Evolutionary conservation across 1,140 invertebrate species (phyloP).

Genomic region (Drosophila subpulchrella): DNA sequence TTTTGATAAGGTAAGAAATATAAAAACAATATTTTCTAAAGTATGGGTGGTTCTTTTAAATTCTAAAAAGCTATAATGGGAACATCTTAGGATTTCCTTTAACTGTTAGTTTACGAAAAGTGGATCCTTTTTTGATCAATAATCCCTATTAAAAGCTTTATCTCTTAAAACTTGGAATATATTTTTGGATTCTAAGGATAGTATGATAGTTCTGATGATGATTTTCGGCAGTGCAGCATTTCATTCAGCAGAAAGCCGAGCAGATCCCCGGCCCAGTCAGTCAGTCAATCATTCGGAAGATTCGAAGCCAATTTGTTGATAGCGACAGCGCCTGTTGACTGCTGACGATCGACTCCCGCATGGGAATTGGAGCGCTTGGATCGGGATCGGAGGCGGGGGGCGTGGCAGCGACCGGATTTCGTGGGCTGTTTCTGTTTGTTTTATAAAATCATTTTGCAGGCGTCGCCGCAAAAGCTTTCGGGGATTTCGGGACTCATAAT

Average conservation of each 20-base stretch:
- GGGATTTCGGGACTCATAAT: constrained; percentile 43
- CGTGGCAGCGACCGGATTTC: constrained; percentile 59
- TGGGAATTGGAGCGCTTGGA: constrained; percentile 59
- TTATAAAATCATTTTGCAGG: constrained; percentile 69
- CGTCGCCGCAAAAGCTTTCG: constrained; percentile 47
- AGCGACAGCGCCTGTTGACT: constrained; percentile 45
- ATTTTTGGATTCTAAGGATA: background rate
- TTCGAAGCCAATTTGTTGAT: constrained; percentile 81
- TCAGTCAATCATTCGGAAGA: constrained; percentile 76
- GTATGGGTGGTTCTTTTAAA: too few species aligned
- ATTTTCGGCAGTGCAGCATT: constrained; percentile 29
- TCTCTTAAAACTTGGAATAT: too few species aligned
- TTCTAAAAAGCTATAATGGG: too few species aligned
- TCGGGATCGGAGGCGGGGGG: constrained; percentile 29
- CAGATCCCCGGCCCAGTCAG: constrained; percentile 18
- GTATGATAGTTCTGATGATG: background rate
- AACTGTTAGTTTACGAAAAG: too few species aligned
- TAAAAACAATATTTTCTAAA: background rate
- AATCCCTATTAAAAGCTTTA: too few species aligned
- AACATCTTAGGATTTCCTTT: too few species aligned
- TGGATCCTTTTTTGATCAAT: too few species aligned
- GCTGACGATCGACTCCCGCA: constrained; percentile 68
- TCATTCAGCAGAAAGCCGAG: constrained; percentile 54
- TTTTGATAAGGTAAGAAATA: too few species aligned
- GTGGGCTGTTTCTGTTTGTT: constrained; percentile 71